These are phyloP conservation scores for Brienomyrus longianalis DNA, from an alignment of 2,113 vertebrate species.

Conservation along the genomic window DNA sequence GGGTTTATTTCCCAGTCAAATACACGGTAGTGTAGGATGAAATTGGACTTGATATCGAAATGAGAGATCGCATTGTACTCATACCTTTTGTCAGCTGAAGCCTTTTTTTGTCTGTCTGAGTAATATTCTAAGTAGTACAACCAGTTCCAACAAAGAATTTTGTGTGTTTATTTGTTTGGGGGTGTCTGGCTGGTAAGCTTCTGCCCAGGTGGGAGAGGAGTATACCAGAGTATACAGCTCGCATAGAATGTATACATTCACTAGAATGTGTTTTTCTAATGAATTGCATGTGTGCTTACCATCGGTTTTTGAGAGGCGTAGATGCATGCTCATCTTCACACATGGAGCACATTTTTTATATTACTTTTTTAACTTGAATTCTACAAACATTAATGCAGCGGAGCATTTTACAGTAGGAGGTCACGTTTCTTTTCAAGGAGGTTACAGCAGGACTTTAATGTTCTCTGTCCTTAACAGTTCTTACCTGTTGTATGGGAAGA, in stretches of 20 bases:
- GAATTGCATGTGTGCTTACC: not conserved
- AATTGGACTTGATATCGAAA: not conserved
- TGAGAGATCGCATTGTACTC: not conserved
- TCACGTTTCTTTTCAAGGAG: not conserved
- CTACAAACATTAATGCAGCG: not conserved
- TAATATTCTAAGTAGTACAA: not conserved
- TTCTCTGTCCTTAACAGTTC: not conserved
- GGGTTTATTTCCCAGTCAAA: not conserved
- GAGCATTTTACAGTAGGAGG: not conserved
- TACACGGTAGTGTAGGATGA: not conserved
- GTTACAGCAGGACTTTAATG: not conserved
- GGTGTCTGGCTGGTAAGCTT: not conserved
- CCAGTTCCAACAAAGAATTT: not conserved
- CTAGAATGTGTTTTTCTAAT: not conserved
- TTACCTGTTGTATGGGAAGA: not conserved
- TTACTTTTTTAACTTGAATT: not conserved
- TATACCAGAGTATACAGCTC: not conserved
- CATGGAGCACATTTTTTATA: not conserved
- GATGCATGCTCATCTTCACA: not conserved
- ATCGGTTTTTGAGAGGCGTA: not conserved
- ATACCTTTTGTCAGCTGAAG: not conserved
- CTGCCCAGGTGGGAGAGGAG: not conserved
- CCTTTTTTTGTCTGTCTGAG: not conserved
- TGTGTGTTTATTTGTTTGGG: not conserved
- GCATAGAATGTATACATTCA: not conserved